Percentiles rank a stretch among this genome's conserved stretches.
These are phyloP conservation scores for Malurus melanocephalus DNA, from an alignment of 2,113 vertebrate species.

Conservation along the genomic window DNA sequence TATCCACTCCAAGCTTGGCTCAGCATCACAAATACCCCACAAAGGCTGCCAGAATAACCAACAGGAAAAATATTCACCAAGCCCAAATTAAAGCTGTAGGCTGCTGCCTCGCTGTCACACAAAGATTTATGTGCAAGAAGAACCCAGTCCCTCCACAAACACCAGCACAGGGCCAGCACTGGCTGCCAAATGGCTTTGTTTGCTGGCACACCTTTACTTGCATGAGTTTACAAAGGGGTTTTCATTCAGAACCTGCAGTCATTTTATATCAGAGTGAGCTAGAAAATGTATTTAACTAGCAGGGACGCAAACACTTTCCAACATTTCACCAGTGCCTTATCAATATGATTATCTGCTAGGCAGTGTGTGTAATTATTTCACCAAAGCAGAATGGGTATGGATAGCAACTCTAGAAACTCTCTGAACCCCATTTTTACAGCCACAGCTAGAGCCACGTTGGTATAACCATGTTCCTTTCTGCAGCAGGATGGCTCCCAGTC, in stretches of 20 bases:
- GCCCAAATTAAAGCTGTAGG: not conserved
- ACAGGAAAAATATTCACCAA: not conserved
- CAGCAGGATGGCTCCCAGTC: rapidly evolving
- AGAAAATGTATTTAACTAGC: not conserved
- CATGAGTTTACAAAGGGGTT: not conserved
- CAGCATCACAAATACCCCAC: not conserved
- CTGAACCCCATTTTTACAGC: not conserved
- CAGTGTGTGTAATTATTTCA: not conserved
- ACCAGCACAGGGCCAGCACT: not conserved
- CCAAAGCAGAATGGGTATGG: not conserved
- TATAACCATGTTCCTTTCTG: not conserved
- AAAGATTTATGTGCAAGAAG: not conserved
- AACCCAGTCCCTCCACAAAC: not conserved
- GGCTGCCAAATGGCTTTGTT: not conserved
- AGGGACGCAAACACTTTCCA: not conserved
- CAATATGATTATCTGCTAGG: not conserved
- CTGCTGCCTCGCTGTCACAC: not conserved
- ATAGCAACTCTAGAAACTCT: not conserved
- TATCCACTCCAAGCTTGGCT: not conserved
- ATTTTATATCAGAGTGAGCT: not conserved
- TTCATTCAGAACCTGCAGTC: not conserved
- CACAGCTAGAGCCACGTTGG: not conserved
- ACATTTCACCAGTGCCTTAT: not conserved
- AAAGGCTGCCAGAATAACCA: not conserved
- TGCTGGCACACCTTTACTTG: not conserved